Evolutionary conservation across 2,113 vertebrate species (phyloP), one percentile per base, ranked within the genome.

Genomic region (Xiphophorus hellerii): DNA sequence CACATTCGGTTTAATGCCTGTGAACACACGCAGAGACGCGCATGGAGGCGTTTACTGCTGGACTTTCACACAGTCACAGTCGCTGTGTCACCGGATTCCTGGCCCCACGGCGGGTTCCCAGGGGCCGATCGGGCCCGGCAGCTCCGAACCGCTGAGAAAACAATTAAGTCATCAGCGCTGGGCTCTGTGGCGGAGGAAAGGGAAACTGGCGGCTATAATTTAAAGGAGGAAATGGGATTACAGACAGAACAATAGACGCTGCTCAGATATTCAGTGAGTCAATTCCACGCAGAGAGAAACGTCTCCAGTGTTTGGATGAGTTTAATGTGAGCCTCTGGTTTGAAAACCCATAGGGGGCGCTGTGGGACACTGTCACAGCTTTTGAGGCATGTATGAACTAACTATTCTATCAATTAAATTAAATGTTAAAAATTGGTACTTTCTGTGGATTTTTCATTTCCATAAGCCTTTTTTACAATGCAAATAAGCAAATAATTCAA

Each of bases 141-240:
- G 70, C 84, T 77, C 39, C 39, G 69, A 81, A 79, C 71, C 73
- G 74, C 74, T 72, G 63, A 76, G 75, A 92, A 90, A 91, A 88
- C 88, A 91, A 90, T 91, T 71, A 92, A 87, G 82, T 88, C 86
- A 87, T 79, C 74, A 80, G 76, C 64, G 51, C 70, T 10, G 31
- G 31, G 54, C 35, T 48, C 63, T 62, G 64, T 27, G 71, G 33
- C 72, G 75, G 63, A 88, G 84, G 86, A 90, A 88, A 81, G 62
- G 86, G 87, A 89, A 90, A 89, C 77, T 42, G 63, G 67, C 58
- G 25, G 73, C 30, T 29, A 76, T 79, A 71, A 66, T 71, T 74
- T 80, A 69, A 66, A 69, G 48, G 33, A 64, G 78, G 78, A 86
- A 85, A 71, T 76, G 20, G 73, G 72, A 89, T 84, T 73, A 80